Evolutionary conservation across 2,113 vertebrate genomes (phyloP).

Genomic region (Scolopax mira): DNA sequence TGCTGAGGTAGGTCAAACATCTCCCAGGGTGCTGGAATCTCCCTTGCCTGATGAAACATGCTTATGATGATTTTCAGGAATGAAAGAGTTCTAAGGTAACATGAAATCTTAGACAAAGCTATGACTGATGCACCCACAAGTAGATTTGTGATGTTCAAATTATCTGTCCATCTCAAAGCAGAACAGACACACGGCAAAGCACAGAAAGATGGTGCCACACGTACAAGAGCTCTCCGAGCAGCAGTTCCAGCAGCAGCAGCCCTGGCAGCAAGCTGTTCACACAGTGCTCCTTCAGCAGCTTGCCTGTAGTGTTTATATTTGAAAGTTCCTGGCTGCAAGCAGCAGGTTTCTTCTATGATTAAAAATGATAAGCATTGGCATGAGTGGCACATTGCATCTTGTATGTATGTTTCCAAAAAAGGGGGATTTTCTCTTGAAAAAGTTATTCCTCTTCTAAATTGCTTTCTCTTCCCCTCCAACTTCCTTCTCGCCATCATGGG

Average conservation of each 20-base stretch:
- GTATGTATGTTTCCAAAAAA: not conserved
- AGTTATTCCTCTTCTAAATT: not conserved
- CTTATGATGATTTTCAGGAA: not conserved
- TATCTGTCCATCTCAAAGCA: not conserved
- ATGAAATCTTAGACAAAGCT: not conserved
- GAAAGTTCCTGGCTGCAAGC: not conserved
- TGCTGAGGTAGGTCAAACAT: not conserved
- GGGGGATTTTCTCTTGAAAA: not conserved
- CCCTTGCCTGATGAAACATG: not conserved
- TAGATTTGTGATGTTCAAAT: not conserved
- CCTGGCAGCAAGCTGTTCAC: not conserved
- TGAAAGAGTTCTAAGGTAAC: not conserved
- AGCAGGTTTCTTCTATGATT: not conserved
- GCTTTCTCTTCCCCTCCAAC: not conserved
- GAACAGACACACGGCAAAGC: rapidly evolving
- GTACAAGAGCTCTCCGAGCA: not conserved
- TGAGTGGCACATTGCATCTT: not conserved
- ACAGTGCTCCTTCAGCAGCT: not conserved
- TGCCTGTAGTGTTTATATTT: not conserved
- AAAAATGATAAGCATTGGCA: not conserved
- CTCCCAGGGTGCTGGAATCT: not conserved
- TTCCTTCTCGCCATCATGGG: not conserved
- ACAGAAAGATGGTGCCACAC: not conserved
- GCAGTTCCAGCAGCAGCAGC: not conserved
- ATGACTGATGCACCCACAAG: not conserved